Percentiles rank a stretch among this genome's conserved stretches.
phyloP scores from a whole-genome alignment of 2,888 invertebrate species.

The Platycheirus rosarum region DNA sequence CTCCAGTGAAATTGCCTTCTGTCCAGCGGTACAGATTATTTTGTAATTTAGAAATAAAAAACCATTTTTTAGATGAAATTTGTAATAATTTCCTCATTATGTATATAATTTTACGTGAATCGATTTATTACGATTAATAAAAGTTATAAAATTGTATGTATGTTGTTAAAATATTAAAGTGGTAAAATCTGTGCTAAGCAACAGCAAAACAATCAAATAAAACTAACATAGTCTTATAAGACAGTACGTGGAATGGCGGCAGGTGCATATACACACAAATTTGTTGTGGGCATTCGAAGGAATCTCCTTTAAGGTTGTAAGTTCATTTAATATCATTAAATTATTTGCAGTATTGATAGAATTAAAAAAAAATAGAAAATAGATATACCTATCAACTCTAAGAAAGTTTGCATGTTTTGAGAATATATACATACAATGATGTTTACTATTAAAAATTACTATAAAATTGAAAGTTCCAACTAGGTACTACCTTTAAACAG shows the following conservation, averaged over 20 bases:
- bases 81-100: too few species aligned
- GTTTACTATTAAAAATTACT: too few species aligned
- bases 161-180: too few species aligned
- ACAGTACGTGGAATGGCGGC: constrained; percentile 10
- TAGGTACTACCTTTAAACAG: too few species aligned
- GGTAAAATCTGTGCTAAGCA: neutral
- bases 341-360: too few species aligned
- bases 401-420: too few species aligned
- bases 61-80: constrained; percentile 49
- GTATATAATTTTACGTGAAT: neutral
- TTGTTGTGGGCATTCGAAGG: neutral
- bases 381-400: too few species aligned
- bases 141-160: constrained; percentile 14
- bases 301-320: constrained; percentile 14
- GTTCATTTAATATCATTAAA: too few species aligned
- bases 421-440: too few species aligned
- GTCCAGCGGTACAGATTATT: constrained; percentile 2
- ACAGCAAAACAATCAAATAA: too few species aligned
- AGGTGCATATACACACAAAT: constrained; percentile 35
- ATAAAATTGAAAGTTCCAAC: too few species aligned
- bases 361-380: too few species aligned
- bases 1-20: constrained; percentile 59
- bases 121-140: neutral
- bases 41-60: constrained; percentile 12
- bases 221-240: neutral